These are phyloP conservation scores for Operophtera brumata DNA, from an alignment of 2,888 invertebrate genomes.

Conservation along the genomic window DNA sequence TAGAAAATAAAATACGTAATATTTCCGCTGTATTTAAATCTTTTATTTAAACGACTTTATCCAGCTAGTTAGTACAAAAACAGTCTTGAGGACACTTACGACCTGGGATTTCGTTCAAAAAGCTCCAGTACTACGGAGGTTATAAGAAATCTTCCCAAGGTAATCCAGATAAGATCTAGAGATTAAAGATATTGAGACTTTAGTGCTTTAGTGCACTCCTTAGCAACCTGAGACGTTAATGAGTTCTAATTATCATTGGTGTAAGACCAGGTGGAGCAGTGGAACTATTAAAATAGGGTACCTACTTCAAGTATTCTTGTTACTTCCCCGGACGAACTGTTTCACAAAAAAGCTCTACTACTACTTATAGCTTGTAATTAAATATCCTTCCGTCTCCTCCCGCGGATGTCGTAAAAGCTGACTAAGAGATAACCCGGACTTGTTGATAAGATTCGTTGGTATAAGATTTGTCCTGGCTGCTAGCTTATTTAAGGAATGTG, in stretches of 20 bases:
- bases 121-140: conserved; percentile 35
- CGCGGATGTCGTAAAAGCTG: too few species aligned
- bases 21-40: too few species aligned
- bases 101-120: conserved; percentile 48
- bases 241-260: conserved; percentile 16
- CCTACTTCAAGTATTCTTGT: neutral
- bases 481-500: too few species aligned
- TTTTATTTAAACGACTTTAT: too few species aligned
- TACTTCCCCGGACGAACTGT: too few species aligned
- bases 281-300: conserved; percentile 1
- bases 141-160: conserved; percentile 41
- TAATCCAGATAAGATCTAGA: conserved; percentile 13
- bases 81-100: conserved; percentile 28
- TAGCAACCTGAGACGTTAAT: conserved; percentile 9
- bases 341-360: too few species aligned
- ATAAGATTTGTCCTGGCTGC: too few species aligned
- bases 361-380: too few species aligned
- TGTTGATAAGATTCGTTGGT: too few species aligned
- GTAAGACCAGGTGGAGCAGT: neutral
- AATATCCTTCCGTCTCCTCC: too few species aligned
- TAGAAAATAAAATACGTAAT: too few species aligned
- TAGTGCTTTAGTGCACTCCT: conserved; percentile 18
- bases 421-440: too few species aligned
- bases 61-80: conserved; percentile 24
- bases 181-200: conserved; percentile 3